These are phyloP conservation scores for Schizopygopsis malacanthus DNA, from an alignment of 2,797 vertebrate genomes.

Conservation along the genomic window DNA sequence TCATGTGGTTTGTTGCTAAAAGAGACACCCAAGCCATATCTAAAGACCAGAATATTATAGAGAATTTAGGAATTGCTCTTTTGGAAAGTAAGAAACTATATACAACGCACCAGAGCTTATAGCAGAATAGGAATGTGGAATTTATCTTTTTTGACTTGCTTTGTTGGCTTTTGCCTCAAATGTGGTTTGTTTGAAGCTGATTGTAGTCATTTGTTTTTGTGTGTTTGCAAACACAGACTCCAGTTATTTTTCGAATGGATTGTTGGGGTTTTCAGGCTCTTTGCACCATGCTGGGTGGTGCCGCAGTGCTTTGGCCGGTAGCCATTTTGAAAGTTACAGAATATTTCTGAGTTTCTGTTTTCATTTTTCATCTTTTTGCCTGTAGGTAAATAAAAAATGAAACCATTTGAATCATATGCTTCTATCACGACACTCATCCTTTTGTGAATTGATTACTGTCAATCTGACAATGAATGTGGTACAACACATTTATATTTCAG, in stretches of 20 bases:
- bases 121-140: neutral
- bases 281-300: constrained; percentile 11
- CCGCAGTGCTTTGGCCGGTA: neutral
- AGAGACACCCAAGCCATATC: neutral
- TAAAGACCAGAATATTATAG: neutral
- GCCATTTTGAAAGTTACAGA: constrained; percentile 18
- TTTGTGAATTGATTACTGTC: neutral
- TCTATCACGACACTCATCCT: neutral
- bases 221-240: constrained; percentile 25
- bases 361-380: neutral
- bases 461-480: neutral
- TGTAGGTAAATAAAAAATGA: neutral
- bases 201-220: constrained; percentile 1
- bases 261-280: neutral
- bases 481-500: neutral
- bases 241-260: constrained; percentile 24
- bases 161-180: constrained; percentile 9
- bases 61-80: neutral
- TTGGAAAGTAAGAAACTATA: neutral
- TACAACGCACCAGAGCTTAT: neutral
- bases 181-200: neutral
- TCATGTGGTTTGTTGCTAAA: neutral
- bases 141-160: neutral
- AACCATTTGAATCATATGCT: neutral
- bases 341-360: neutral